Percentiles rank a stretch among this genome's conserved stretches.
Conservation (phyloP, 2,797 vertebrate species). For the Paratrypauchen microcephalus region DNA sequence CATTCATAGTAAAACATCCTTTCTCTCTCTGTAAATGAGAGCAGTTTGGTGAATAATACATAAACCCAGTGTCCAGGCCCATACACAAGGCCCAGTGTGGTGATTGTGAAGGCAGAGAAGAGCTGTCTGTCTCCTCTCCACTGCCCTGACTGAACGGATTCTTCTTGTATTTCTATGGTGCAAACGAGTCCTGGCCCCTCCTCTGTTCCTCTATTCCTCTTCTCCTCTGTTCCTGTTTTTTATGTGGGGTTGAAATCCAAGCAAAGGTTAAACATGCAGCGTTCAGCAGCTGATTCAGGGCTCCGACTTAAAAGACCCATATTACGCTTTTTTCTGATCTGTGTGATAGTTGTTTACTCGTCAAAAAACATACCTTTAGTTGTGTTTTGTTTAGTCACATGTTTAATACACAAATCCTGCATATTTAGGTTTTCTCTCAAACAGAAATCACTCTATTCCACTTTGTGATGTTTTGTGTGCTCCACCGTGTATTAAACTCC, state of each 20-base stretch:
- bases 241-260: slow-evolving; percentile 27
- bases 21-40: slow-evolving; percentile 34
- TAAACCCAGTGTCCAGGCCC: slow-evolving; percentile 59
- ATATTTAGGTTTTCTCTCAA: too few relatives aligned
- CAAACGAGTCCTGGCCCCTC: slow-evolving; percentile 62
- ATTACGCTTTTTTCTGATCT: too few relatives aligned
- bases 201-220: slow-evolving; percentile 46
- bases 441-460: too few relatives aligned
- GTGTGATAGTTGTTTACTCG: too few relatives aligned
- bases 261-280: slow-evolving; percentile 60
- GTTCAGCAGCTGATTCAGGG: slow-evolving; percentile 47
- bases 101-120: slow-evolving; percentile 66
- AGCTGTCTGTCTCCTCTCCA: slow-evolving; percentile 74
- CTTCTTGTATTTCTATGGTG: slow-evolving; percentile 74
- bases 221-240: slow-evolving; percentile 18
- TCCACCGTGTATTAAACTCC: too few relatives aligned
- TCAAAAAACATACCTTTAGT: too few relatives aligned
- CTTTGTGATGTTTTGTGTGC: too few relatives aligned
- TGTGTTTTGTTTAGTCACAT: too few relatives aligned
- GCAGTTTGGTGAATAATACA: slow-evolving; percentile 68
- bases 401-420: too few relatives aligned
- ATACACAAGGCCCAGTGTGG: slow-evolving; percentile 67
- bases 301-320: slow-evolving; percentile 5
- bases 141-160: slow-evolving; percentile 73
- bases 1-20: slow-evolving; percentile 12